A percentile compares a stretch with the other conserved stretches of the same genome.
Conservation (phyloP, 1,140 invertebrate genomes). For the Lordiphosa collinella region DNA sequence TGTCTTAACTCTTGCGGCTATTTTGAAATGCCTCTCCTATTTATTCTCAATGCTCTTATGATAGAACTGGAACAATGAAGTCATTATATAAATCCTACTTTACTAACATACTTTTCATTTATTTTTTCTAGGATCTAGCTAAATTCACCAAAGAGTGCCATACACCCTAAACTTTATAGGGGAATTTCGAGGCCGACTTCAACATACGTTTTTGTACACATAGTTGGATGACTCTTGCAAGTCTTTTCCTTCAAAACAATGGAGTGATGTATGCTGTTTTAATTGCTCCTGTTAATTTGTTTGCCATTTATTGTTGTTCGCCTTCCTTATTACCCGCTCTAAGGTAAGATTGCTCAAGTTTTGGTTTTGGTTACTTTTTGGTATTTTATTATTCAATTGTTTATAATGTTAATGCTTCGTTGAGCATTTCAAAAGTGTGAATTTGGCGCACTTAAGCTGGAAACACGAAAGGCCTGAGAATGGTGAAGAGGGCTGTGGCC, state of each 20-base stretch:
- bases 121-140: no score
- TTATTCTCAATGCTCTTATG: no score
- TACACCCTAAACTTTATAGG: no score
- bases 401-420: constrained; percentile 50
- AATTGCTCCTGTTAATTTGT: constrained; percentile 21
- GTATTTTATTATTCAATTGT: constrained; percentile 50
- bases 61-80: no score
- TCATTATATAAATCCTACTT: no score
- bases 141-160: no score
- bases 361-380: constrained; percentile 12
- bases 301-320: constrained; percentile 31
- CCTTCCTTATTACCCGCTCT: constrained; percentile 35
- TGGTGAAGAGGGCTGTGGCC: neutral
- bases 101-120: no score
- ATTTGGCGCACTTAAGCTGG: constrained; percentile 26
- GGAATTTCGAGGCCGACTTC: no score
- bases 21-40: no score
- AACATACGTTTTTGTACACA: neutral
- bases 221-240: neutral
- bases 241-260: constrained; percentile 25
- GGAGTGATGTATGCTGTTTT: constrained; percentile 27
- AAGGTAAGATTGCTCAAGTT: constrained; percentile 28
- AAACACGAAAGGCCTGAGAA: constrained; percentile 35
- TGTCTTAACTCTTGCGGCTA: no score
- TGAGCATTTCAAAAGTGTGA: constrained; percentile 59